Base-by-base conservation (phyloP, 1,140 invertebrate genomes). In the Ceratina calcarata region DNA sequence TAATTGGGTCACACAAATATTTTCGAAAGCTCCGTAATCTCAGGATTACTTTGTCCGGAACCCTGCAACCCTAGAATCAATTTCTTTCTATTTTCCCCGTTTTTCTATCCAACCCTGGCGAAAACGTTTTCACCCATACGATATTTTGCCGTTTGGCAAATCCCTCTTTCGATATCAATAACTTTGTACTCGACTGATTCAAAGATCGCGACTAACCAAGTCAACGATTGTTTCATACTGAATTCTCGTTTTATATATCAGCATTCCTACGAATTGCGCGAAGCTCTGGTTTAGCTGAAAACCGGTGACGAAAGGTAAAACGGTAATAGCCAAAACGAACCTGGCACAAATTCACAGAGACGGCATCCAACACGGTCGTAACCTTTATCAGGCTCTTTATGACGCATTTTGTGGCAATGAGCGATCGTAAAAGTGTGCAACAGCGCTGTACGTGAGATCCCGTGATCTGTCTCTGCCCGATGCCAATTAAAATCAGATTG, bases 321-420 rank as follows among this genome's bases (percentile, higher is more conserved):
- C 27, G 18, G 22, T 22, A 57, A 66, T 32, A 51, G 64, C 76
- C 71, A 57, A 32, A 18, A 12, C 20, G 60, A 16, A 12, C 6
- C 32, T 27, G 3, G 58, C 69, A 53, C 51, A 24, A 72, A 72
- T 78, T 64, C 62, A 78, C 64, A 78, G 74, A 60, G 78, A 37
- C 27, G 37, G 76, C 60, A 65, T 73, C 70, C 61, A 24, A 37
- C 60, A 32, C 45, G 49, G 74, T 64, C 10, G 37, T 70, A 58
- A 57, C 61, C n/a, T 81, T 77, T 68, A 70, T 81, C 69, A 55
- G 57, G 32, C 62, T 65, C 65, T 64, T 68, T 69, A 77, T 64
- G 73, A 85, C 78, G 72, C 82, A 85, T 57, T 85, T 85, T 68
- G 82, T 74, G 67, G 82, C 78, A 84, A 80, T 85, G 83, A 84